Conservation (phyloP, 2,888 invertebrate genomes). For the Stenichneumon culpator region DNA sequence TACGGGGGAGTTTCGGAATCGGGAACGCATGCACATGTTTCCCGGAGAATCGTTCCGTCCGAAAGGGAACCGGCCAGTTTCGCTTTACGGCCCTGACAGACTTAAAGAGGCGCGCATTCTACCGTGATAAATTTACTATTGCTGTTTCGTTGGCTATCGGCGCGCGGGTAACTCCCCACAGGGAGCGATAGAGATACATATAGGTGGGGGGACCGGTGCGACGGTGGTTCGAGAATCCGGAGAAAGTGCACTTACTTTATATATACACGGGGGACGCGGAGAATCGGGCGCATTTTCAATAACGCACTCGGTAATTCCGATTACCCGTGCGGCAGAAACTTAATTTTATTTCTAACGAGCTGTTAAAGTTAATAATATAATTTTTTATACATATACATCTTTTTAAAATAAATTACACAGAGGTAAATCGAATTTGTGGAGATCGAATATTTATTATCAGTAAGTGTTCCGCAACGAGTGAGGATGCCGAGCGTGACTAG, state of each 20-base stretch:
- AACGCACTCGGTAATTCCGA: constrained; percentile 77
- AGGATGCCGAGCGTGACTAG: constrained; percentile 53
- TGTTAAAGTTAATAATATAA: no score
- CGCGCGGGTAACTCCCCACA: neutral
- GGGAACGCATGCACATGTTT: neutral
- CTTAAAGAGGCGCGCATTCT: constrained; percentile 81
- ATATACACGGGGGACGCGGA: constrained; percentile 80
- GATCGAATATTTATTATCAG: constrained; percentile 16
- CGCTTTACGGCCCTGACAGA: constrained; percentile 82
- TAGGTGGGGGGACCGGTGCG: constrained; percentile 43
- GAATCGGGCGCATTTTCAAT: constrained; percentile 82
- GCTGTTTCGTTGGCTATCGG: constrained; percentile 37
- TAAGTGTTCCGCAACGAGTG: constrained; percentile 46
- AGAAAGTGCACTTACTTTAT: constrained; percentile 84
- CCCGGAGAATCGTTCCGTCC: neutral
- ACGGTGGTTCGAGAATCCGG: constrained; percentile 70
- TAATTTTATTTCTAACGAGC: neutral
- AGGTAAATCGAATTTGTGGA: neutral
- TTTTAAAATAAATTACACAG: no score
- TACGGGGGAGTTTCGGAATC: constrained; percentile 1
- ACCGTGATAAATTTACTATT: constrained; percentile 82
- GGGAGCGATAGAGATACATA: constrained; percentile 28
- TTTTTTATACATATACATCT: no score
- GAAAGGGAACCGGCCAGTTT: constrained; percentile 50
- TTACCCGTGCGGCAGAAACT: constrained; percentile 45